A percentile compares a stretch with the other conserved stretches of the same genome.
phyloP scores from a whole-genome alignment of 1,140 invertebrate species.

The Nephotettix cincticeps region DNA sequence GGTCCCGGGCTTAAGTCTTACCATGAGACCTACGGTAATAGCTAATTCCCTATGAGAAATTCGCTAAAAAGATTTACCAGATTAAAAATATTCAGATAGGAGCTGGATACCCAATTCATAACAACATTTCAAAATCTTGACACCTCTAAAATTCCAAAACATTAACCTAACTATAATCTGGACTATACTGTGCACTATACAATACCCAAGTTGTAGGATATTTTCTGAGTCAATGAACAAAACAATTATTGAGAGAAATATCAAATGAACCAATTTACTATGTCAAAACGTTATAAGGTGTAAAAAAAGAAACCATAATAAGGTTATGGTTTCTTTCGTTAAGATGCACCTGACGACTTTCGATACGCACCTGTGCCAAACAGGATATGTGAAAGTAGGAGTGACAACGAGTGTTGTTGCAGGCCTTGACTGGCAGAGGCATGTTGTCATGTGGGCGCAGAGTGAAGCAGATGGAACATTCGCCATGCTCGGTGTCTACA shows the following conservation, averaged over 20 bases:
- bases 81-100: too few species aligned
- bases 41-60: too few species aligned
- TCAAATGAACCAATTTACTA: not conserved
- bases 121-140: too few species aligned
- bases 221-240: not conserved
- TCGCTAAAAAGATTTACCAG: too few species aligned
- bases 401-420: conserved; percentile 47
- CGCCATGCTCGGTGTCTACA: conserved; percentile 39
- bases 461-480: conserved; percentile 51
- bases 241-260: not conserved
- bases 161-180: not conserved
- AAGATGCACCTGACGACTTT: conserved; percentile 17
- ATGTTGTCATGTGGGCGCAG: conserved; percentile 41
- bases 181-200: not conserved
- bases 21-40: too few species aligned
- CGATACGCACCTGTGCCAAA: conserved; percentile 47
- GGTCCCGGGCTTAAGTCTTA: too few species aligned
- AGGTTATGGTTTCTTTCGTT: conserved; percentile 15
- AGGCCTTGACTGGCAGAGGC: conserved; percentile 45
- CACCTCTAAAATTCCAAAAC: too few species aligned
- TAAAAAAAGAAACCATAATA: too few species aligned
- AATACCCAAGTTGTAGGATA: not conserved
- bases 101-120: too few species aligned
- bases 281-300: conserved; percentile 1
- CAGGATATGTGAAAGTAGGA: conserved; percentile 47